Conservation (phyloP, 2,797 vertebrate species). For the Macrochelys suwanniensis region DNA sequence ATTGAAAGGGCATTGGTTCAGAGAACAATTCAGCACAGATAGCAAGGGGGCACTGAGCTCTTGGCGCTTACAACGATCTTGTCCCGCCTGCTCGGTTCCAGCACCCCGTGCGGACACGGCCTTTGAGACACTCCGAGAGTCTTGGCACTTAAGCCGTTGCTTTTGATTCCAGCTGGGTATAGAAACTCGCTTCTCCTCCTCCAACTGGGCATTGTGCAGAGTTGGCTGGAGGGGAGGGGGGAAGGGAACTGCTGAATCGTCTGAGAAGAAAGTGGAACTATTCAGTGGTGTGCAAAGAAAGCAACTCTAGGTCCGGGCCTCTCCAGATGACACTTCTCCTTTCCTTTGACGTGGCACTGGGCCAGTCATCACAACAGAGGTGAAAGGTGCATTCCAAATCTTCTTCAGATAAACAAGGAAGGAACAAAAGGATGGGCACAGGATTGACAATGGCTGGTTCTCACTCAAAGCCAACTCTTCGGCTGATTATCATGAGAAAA, state of each 20-base stretch:
- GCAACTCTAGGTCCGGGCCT: background rate
- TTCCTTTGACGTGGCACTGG: conserved; percentile 30
- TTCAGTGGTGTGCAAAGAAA: background rate
- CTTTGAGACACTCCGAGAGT: background rate
- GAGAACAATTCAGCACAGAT: too few relatives aligned
- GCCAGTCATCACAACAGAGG: background rate
- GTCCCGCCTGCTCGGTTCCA: too few relatives aligned
- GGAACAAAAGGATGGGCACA: background rate
- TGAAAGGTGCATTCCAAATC: conserved; percentile 13
- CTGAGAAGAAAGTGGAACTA: conserved; percentile 48
- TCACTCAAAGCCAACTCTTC: background rate
- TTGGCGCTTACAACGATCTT: too few relatives aligned
- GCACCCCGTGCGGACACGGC: rapidly evolving
- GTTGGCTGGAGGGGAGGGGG: background rate
- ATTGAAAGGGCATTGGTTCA: too few relatives aligned
- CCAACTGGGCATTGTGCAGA: conserved; percentile 21
- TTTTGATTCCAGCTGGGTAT: background rate
- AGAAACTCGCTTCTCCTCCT: background rate
- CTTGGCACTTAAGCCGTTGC: background rate
- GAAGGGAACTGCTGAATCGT: background rate
- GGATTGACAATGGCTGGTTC: background rate
- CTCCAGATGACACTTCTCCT: conserved; percentile 6
- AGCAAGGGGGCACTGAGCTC: too few relatives aligned
- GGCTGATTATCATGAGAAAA: background rate
- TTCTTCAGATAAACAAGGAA: background rate